Conservation (phyloP, 2,113 vertebrate species). For the Ondatra zibethicus region DNA sequence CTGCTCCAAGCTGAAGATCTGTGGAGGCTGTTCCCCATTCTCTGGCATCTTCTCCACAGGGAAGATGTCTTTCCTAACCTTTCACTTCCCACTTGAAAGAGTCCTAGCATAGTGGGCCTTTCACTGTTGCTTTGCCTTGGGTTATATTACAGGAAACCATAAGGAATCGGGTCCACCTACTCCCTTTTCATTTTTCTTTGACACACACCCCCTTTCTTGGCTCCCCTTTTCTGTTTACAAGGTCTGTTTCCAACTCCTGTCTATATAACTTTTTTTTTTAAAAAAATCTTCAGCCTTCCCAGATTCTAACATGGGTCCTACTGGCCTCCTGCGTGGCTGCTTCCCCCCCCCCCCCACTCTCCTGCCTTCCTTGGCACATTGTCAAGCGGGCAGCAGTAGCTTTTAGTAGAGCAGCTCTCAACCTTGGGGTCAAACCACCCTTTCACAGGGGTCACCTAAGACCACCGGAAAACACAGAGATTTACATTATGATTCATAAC, state of each 20-base stretch:
- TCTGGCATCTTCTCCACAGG: neutral
- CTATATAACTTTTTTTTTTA: neutral
- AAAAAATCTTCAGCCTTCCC: neutral
- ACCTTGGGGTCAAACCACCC: neutral
- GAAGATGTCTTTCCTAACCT: neutral
- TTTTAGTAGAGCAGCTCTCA: neutral
- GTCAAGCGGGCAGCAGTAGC: neutral
- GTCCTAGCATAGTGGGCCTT: neutral
- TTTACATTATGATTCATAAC: neutral
- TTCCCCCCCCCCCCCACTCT: neutral
- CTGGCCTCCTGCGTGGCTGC: neutral
- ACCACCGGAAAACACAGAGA: neutral
- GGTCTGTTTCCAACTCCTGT: neutral
- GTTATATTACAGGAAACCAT: neutral
- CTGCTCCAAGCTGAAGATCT: neutral
- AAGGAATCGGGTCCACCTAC: too few species aligned
- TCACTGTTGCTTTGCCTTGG: neutral
- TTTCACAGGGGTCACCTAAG: neutral
- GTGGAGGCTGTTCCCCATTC: neutral
- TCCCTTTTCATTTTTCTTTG: neutral
- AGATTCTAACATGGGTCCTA: neutral
- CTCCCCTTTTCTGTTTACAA: neutral
- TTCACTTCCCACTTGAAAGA: neutral
- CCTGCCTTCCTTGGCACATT: neutral
- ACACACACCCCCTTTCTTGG: neutral